phyloP scores from a whole-genome alignment of 2,113 vertebrate genomes.

The Trogon melanurus region DNA sequence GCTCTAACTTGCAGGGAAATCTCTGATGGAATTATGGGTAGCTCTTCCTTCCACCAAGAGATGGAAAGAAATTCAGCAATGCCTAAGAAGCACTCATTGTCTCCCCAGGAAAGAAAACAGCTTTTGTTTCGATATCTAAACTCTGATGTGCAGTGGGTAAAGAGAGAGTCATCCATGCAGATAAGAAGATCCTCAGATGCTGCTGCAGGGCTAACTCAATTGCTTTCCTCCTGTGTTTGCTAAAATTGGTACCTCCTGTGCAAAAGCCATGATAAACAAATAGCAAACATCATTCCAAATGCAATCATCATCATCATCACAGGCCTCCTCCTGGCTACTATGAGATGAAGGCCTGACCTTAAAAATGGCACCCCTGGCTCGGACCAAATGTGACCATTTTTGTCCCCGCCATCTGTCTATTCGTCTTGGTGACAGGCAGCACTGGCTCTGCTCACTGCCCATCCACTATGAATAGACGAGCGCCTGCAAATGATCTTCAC shows the following conservation, averaged over 20 bases:
- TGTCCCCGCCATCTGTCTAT: conserved; percentile 49
- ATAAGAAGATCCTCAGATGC: conserved; percentile 47
- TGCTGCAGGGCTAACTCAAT: conserved; percentile 49
- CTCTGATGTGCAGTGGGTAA: background rate
- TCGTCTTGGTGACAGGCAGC: conserved; percentile 27
- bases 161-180: conserved; percentile 41
- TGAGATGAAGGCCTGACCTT: conserved; percentile 49
- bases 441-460: conserved; percentile 2
- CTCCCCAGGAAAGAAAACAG: background rate
- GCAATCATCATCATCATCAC: conserved; percentile 48
- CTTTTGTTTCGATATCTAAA: background rate
- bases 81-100: background rate
- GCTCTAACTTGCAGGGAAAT: background rate
- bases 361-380: conserved; percentile 57
- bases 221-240: conserved; percentile 49
- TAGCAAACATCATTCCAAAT: conserved; percentile 31
- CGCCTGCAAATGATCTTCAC: conserved; percentile 6
- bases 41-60: background rate
- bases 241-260: conserved; percentile 55
- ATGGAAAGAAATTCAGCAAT: background rate
- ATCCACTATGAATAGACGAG: background rate
- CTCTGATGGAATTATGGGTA: background rate
- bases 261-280: conserved; percentile 52
- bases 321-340: conserved; percentile 35
- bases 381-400: conserved; percentile 24